Evolutionary conservation across 1,140 invertebrate genomes (phyloP), one percentile per base, ranked within the genome.

Genomic region (Zaprionus taronus): DNA sequence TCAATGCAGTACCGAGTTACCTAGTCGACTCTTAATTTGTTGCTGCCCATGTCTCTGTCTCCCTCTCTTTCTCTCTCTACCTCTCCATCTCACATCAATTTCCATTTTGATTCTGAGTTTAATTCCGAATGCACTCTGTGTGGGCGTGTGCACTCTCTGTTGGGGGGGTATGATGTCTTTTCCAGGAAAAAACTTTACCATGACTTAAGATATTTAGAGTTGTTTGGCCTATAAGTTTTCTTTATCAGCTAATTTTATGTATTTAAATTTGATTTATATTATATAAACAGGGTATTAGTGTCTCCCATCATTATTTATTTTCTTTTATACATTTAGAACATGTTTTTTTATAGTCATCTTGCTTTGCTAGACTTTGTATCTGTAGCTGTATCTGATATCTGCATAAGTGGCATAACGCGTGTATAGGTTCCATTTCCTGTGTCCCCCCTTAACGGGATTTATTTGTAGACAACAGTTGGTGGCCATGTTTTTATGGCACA

Each of bases 391-490:
- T 20, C 47, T 51, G 20, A 51, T 51, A 51, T 51, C 47, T 51
- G 44, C 72, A 77, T 84, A 77, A 65, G 61, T 68, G 56, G 63
- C 55, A 64, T 65, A 71, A 58, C 60, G 15, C 14, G 58, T 9
- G 51, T 60, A 36, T 72, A 38, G 60, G 14, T 69, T 61, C 31
- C 47, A 17, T 53, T 49, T 63, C 36, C 26, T 47, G 51, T 34
- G n/a, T n/a, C 60, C 67, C 64, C 75, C 60, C 86, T 82, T 90
- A 90, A 90, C 86, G 86, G 91, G 82, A 91, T 90, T 86, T 90
- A 85, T 91, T 85, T 91, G 85, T 91, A 90, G 86, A 80, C 86
- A 90, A 80, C 86, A 91, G 86, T 90, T 90, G 86, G 79, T 91
- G 81, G 72, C 72, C 85, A 81, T 85, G 86, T 77, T 90, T 89